Base-by-base conservation (phyloP, 1,140 invertebrate species). In the Drosophila arizonae region DNA sequence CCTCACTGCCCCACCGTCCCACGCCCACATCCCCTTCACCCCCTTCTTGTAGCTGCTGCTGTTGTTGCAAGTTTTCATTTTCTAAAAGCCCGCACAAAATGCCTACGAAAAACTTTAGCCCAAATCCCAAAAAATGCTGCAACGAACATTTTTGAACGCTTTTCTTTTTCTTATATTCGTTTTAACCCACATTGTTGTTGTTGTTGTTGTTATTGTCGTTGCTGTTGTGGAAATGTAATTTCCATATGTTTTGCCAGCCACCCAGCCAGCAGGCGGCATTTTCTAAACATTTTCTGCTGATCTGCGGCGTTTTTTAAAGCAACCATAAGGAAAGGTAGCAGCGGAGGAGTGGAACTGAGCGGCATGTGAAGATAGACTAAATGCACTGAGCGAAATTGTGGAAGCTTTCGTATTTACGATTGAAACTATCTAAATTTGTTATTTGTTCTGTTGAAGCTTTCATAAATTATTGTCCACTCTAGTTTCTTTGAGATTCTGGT, bases 21-120 rank as follows among this genome's bases (percentile, higher is more conserved):
- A 1, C 33, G 0, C 33, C 33, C 0, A 0, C 33, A 0, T 6
- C 33, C 1, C 8, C 8, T 33, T 8, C 21, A 5, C 39, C 21
- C 61, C 58, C n/a, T 17, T 63, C 52, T 45, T 57, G 66, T 8
- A 50, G 48, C 9, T 57, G 28, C n/a, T 67, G 64, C 56, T 30
- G 64, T 56, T 67, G 71, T 61, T 71, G 62, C 77, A 66, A 81
- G 82, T 86, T 86, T 72, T 87, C 82, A 87, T 86, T 86, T 86
- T 86, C 82, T 82, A 86, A 87, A 86, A 87, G 57, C 54, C 67
- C n/a, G 50, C 74, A 76, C 63, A 63, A 76, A 73, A 74, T 58
- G 76, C 78, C 80, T 65, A 81, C 43, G 61, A 43, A 48, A 46
- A 21, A 50, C n/a, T 66, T 39, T 43, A 66, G 71, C 51, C 68